These are phyloP conservation scores for Pterocles orientalis DNA, from an alignment of 2,113 vertebrate species.

Conservation along the genomic window DNA sequence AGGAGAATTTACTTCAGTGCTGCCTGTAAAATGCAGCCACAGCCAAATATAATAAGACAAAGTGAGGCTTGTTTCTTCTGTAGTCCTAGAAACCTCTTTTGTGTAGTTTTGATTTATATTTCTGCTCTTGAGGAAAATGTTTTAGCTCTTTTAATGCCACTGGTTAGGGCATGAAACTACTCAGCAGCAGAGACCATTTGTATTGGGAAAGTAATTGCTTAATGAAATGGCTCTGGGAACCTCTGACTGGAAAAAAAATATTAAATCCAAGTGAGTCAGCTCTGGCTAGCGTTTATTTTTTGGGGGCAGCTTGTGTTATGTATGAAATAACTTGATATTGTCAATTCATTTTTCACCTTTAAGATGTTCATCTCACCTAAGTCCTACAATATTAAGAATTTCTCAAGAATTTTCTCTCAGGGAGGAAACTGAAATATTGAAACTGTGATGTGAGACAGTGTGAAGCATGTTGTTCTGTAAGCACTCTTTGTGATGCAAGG, in stretches of 20 bases:
- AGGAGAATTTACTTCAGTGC: neutral
- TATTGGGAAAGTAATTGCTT: neutral
- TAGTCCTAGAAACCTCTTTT: neutral
- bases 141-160: neutral
- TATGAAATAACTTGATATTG: neutral
- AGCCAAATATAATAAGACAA: neutral
- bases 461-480: neutral
- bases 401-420: neutral
- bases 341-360: neutral
- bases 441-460: neutral
- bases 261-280: neutral
- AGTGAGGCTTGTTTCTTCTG: neutral
- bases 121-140: neutral
- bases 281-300: neutral
- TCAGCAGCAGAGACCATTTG: neutral
- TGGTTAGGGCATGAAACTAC: neutral
- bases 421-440: neutral
- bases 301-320: neutral
- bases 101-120: neutral
- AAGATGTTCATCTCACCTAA: neutral
- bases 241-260: neutral
- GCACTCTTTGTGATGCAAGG: neutral
- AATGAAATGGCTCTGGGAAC: neutral
- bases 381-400: neutral
- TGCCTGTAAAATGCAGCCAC: neutral